Percentiles rank a stretch among this genome's conserved stretches.
These are phyloP conservation scores for Catajapyx aquilonaris DNA, from an alignment of 1,140 invertebrate species.

Conservation along the genomic window DNA sequence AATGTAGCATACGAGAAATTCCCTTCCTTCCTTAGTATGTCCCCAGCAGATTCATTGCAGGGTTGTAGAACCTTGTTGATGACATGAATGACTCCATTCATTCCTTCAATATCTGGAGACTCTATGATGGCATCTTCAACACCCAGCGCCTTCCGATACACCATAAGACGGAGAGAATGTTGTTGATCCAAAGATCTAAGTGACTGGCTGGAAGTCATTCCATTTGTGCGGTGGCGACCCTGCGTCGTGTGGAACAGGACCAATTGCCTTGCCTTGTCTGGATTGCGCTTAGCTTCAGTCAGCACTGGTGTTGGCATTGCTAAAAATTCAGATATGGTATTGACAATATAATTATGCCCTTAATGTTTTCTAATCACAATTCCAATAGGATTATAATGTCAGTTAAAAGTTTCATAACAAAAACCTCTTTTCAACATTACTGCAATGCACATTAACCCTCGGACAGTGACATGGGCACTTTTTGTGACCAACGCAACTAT, in stretches of 20 bases:
- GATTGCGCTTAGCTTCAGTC: constrained; percentile 16
- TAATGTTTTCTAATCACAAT: neutral
- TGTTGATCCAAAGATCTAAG: constrained; percentile 22
- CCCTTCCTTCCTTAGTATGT: constrained; percentile 20
- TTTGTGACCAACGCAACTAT: too few relatives aligned
- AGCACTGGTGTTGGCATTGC: constrained; percentile 18
- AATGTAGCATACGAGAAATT: constrained; percentile 23
- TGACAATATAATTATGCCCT: constrained; percentile 1
- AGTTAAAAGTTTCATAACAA: neutral
- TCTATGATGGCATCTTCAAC: constrained; percentile 25
- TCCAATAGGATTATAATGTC: too few relatives aligned
- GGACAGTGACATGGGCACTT: too few relatives aligned
- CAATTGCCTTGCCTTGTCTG: constrained; percentile 18
- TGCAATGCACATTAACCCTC: too few relatives aligned
- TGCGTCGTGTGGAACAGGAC: constrained; percentile 21
- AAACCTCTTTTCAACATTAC: too few relatives aligned
- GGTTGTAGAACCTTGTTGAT: constrained; percentile 28
- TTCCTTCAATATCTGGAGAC: constrained; percentile 23
- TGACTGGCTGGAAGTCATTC: constrained; percentile 16
- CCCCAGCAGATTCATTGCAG: constrained; percentile 21
- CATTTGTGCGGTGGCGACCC: constrained; percentile 18
- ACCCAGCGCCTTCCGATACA: constrained; percentile 20
- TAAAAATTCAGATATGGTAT: constrained; percentile 9
- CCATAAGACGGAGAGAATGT: constrained; percentile 18
- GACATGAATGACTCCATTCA: constrained; percentile 32